Evolutionary conservation across 2,797 vertebrate species (phyloP), one percentile per base, ranked within the genome.

Genomic region (Hapalemur alaotrensis): DNA sequence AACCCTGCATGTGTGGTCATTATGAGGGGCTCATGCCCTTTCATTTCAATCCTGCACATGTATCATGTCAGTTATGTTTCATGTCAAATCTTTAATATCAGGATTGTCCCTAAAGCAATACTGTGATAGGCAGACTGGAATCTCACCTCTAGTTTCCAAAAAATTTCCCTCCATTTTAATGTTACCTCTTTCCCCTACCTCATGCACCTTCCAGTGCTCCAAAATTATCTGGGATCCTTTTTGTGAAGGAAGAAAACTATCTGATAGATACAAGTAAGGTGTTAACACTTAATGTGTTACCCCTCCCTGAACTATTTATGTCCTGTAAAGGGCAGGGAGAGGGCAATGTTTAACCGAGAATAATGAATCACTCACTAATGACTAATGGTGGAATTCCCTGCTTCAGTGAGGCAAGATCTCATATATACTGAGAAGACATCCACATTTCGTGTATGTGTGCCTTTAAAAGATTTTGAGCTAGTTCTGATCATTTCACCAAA

Each of bases 41-140:
- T 86, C 92, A 91, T 88, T 95, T 95, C 89, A 81, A 7, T 86
- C 59, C 57, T 93, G 61, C 43, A 92, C 88, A 73, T 85, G 70
- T 85, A 72, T 50, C 14, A 2, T 48, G 70, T 92, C 59, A 80
- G 8, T 85, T 86, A 79, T 41, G 63, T 79, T 89, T 92, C 73
- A 59, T 76, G 78, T 93, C 69, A 79, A 85, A 28, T 41, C 20
- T 50, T 89, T 96, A 59, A 46, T 88, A 61, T 81, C 52, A 82
- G 57, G 28, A 69, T 78, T 91, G 72, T 86, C 50, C 28, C 78
- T 96, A 81, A 81, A 91, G 30, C 63, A 94, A 8, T 78, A 76
- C 35, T 94, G 20, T 81, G 76, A 69, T 52, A 95, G 48, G 28
- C 54, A 94, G 83, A 88, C 67, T 91, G 48, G 30, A 91, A 67